phyloP scores from a whole-genome alignment of 64 coral and sea anemone genomes.

The Orbicella faveolata region DNA sequence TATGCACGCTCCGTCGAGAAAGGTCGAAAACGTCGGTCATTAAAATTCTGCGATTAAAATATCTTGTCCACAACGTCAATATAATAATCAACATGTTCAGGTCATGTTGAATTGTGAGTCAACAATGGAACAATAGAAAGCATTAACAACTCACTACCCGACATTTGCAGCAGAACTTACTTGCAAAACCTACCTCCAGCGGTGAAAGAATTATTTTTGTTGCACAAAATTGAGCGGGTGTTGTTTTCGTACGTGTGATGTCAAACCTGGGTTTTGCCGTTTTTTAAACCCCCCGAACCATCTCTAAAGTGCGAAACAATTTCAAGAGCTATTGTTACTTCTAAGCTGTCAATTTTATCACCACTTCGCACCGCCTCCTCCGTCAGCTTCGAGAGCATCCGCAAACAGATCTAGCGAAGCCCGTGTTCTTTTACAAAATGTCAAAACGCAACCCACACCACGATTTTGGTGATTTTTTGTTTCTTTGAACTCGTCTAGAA shows the following conservation, averaged over 20 bases:
- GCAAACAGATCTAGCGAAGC: slow-evolving; percentile 6
- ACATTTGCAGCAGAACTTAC: not conserved
- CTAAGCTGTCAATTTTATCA: slow-evolving; percentile 31
- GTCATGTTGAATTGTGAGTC: not conserved
- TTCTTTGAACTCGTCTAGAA: slow-evolving; percentile 6
- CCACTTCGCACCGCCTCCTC: not conserved
- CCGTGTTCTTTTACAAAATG: slow-evolving; percentile 13
- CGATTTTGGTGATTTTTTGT: slow-evolving; percentile 26
- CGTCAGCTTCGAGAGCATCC: not conserved
- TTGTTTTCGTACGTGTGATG: not conserved
- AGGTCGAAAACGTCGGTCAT: not conserved
- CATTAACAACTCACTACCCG: not conserved
- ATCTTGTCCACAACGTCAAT: not conserved
- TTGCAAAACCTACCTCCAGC: not conserved
- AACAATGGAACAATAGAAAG: slow-evolving; percentile 1
- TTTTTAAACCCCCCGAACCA: not conserved
- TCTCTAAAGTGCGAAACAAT: slow-evolving; percentile 1
- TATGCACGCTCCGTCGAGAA: not conserved
- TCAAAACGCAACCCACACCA: not conserved
- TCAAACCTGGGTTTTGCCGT: not conserved
- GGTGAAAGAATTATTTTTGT: not conserved
- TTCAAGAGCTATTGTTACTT: slow-evolving; percentile 44
- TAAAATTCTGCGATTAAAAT: slow-evolving; percentile 1
- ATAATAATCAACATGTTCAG: not conserved
- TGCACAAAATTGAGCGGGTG: not conserved